A percentile compares a stretch with the other conserved stretches of the same genome.
phyloP scores from a whole-genome alignment of 2,797 vertebrate species.

The Sebastes itinus region DNA sequence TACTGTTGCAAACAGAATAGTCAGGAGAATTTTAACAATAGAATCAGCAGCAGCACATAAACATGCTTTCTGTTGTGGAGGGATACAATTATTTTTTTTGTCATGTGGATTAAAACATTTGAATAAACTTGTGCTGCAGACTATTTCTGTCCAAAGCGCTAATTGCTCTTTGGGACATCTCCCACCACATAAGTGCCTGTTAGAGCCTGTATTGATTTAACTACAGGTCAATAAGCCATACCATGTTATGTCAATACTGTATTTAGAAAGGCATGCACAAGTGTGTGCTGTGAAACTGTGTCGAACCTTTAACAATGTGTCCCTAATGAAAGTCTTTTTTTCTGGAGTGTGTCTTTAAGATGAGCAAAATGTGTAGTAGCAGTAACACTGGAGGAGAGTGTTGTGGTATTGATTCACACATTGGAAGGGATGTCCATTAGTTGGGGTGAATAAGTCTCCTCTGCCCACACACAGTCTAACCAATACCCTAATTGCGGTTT shows the following conservation, averaged over 20 bases:
- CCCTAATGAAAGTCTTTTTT: neutral
- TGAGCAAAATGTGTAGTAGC: neutral
- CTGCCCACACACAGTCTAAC: constrained; percentile 53
- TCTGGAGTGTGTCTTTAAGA: neutral
- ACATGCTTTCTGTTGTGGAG: neutral
- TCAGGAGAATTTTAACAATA: neutral
- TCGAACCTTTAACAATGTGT: neutral
- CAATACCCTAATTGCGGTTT: constrained; percentile 68
- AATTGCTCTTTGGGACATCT: neutral
- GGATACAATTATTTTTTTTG: neutral
- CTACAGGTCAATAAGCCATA: neutral
- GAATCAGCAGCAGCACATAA: neutral
- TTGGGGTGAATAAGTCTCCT: constrained; percentile 24
- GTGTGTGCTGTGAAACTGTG: neutral
- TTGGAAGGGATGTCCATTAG: constrained; percentile 32
- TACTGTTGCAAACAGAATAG: neutral
- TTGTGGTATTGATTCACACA: constrained; percentile 29
- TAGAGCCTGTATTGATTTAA: neutral
- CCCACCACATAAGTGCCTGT: neutral
- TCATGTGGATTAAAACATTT: neutral
- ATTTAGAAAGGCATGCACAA: neutral
- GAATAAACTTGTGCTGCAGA: neutral
- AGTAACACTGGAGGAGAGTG: constrained; percentile 17
- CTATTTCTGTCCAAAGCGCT: neutral
- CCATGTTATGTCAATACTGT: neutral